These are phyloP conservation scores for Dendrolimus houi DNA, from an alignment of 2,888 invertebrate species.

Conservation along the genomic window DNA sequence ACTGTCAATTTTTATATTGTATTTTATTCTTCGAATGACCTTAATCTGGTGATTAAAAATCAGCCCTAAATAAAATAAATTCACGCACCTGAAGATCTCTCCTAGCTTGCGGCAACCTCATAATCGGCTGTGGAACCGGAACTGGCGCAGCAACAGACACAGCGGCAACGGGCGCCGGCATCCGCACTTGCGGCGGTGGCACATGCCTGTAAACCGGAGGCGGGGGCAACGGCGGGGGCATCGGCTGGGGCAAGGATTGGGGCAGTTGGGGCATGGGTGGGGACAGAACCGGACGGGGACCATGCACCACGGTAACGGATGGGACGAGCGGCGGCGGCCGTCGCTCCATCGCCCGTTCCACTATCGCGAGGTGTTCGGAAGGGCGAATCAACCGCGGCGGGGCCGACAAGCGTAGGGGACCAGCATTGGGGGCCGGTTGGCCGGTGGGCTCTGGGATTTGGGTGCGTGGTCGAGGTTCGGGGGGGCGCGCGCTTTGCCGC, in stretches of 20 bases:
- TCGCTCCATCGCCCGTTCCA: conserved; percentile 42
- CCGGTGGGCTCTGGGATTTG: conserved; percentile 10
- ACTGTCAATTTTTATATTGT: no score
- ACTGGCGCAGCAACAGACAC: conserved; percentile 21
- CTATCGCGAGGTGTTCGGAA: conserved; percentile 59
- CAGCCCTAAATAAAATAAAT: no score
- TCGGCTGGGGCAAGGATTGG: conserved; percentile 1
- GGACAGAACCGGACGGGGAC: conserved; percentile 32
- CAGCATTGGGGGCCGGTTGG: background rate
- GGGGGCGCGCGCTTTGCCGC: conserved; percentile 40
- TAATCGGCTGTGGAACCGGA: conserved; percentile 33
- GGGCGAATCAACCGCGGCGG: conserved; percentile 61
- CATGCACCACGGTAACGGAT: conserved; percentile 44
- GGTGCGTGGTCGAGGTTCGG: conserved; percentile 49
- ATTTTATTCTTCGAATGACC: no score
- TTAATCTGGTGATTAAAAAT: no score
- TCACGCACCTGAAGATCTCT: conserved; percentile 56
- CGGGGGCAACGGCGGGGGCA: conserved; percentile 33
- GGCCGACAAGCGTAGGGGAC: conserved; percentile 19
- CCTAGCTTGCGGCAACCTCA: conserved; percentile 49
- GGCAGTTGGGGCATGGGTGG: conserved; percentile 39
- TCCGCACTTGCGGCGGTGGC: conserved; percentile 50
- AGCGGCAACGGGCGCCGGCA: conserved; percentile 48
- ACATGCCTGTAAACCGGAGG: conserved; percentile 49
- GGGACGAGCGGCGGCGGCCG: conserved; percentile 44